Evolutionary conservation across 2,113 vertebrate species (phyloP).

Genomic region (Lethenteron reissneri): DNA sequence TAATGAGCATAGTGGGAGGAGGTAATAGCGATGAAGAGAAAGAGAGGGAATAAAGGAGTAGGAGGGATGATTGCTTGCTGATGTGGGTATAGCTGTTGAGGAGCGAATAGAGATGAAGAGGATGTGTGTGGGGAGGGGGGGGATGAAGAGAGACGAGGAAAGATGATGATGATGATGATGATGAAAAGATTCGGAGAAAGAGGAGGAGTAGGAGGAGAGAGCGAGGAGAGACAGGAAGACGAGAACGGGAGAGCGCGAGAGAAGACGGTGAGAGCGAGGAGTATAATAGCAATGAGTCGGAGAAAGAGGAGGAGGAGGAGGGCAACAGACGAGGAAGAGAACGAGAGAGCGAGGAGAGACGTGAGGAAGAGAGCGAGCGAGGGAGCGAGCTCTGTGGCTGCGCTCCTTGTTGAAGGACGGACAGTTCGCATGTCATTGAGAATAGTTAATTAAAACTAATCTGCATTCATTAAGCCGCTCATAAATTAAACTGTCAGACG

Average conservation of each 20-base stretch:
- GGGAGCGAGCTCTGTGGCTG: neutral
- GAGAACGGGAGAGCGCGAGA: neutral
- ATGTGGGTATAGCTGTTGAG: too few species aligned
- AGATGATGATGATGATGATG: neutral
- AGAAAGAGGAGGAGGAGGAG: neutral
- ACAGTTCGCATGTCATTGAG: slow-evolving; percentile 6
- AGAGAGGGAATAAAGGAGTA: too few species aligned
- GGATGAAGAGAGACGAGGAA: neutral
- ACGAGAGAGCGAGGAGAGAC: neutral
- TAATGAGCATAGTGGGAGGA: too few species aligned
- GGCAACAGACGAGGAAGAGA: neutral
- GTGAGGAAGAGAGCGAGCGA: neutral
- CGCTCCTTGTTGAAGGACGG: slow-evolving; percentile 3
- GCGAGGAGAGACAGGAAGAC: neutral
- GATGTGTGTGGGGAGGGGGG: neutral
- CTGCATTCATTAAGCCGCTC: slow-evolving; percentile 7
- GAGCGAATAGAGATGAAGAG: neutral
- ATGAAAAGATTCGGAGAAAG: neutral
- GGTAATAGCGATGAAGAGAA: too few species aligned
- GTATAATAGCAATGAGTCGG: neutral
- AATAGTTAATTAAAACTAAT: slow-evolving; percentile 7
- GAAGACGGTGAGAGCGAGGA: neutral
- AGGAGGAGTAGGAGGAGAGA: neutral
- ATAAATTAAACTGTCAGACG: slow-evolving; percentile 7
- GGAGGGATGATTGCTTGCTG: too few species aligned